Evolutionary conservation across 2,888 invertebrate genomes (phyloP).

Genomic region (Tinea trinotella): DNA sequence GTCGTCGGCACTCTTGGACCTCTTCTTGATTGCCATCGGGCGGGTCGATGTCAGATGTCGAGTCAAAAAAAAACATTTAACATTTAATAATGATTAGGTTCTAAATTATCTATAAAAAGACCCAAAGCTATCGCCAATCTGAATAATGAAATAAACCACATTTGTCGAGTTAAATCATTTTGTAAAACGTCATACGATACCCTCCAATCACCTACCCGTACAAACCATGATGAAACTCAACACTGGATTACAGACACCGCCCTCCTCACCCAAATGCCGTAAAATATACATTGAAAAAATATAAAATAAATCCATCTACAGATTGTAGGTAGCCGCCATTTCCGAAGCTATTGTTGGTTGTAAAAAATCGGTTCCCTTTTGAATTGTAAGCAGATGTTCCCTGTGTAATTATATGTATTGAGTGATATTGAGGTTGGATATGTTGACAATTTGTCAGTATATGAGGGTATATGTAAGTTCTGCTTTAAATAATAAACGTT

Average conservation of each 20-base stretch:
- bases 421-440: neutral
- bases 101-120: no score
- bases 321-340: conserved; percentile 2
- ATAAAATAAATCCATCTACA: neutral
- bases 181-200: neutral
- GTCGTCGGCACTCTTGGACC: no score
- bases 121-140: neutral
- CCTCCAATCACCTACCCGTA: neutral
- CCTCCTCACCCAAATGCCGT: conserved; percentile 27
- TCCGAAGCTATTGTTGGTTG: neutral
- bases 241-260: conserved; percentile 30
- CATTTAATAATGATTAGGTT: no score
- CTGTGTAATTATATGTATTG: neutral
- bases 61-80: no score
- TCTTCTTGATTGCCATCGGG: no score
- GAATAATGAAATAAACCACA: neutral
- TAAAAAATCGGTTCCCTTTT: conserved; percentile 3
- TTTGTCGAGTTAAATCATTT: no score
- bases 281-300: conserved; percentile 25
- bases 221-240: conserved; percentile 27
- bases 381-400: conserved; percentile 10
- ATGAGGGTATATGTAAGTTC: no score
- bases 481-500: no score
- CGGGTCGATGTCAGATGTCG: no score
- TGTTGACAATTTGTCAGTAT: neutral